phyloP scores from a whole-genome alignment of 2,113 vertebrate species.

The Sula dactylatra region DNA sequence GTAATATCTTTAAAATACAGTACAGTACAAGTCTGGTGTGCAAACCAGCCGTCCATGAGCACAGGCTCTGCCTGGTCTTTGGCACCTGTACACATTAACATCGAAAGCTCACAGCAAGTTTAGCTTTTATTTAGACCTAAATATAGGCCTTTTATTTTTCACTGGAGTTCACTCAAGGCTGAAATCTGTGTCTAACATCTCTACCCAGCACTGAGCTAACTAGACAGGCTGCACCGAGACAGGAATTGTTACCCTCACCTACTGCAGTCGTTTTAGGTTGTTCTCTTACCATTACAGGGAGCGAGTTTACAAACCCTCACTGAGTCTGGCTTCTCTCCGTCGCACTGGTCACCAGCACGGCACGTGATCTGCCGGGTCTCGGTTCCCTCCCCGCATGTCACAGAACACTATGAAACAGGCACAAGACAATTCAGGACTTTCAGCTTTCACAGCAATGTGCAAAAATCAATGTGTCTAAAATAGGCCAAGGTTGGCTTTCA shows the following conservation, averaged over 20 bases:
- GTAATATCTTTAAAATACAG: fast-evolving
- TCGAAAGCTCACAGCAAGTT: background rate
- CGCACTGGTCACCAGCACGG: constrained; percentile 82
- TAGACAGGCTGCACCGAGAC: background rate
- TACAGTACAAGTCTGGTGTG: background rate
- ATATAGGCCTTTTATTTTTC: background rate
- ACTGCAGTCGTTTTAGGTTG: fast-evolving
- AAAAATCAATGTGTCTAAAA: fast-evolving
- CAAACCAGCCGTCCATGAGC: too few species aligned
- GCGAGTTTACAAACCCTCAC: constrained; percentile 79
- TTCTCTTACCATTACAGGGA: constrained; percentile 83
- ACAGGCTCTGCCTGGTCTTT: background rate
- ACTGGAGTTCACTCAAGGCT: background rate
- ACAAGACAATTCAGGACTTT: background rate
- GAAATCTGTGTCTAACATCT: background rate
- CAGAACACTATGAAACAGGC: constrained; percentile 82
- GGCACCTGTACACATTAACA: background rate
- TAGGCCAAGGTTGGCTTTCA: background rate
- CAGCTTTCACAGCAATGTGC: background rate
- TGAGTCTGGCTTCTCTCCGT: constrained; percentile 82
- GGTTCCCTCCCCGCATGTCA: constrained; percentile 90
- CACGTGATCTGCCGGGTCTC: constrained; percentile 85
- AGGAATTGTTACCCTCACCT: background rate
- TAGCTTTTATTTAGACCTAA: background rate
- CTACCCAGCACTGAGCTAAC: background rate